A percentile compares a stretch with the other conserved stretches of the same genome.
These are phyloP conservation scores for Pedicia rivosa DNA, from an alignment of 2,888 invertebrate genomes.

Conservation along the genomic window DNA sequence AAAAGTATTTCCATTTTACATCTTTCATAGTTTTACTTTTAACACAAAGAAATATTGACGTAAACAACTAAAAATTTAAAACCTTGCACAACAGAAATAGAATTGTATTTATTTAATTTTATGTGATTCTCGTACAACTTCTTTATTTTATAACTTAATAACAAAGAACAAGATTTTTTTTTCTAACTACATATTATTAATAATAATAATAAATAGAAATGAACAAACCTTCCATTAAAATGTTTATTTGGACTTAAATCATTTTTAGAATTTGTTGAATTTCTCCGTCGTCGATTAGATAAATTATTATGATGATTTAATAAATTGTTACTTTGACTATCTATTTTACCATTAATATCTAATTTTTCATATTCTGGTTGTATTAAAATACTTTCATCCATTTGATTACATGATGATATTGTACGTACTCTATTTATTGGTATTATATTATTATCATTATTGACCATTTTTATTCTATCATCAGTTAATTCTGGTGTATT, in stretches of 20 bases:
- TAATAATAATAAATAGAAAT: background rate
- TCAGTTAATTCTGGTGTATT: background rate
- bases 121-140: too few relatives aligned
- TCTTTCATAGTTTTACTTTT: too few relatives aligned
- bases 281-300: conserved; percentile 22
- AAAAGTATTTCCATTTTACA: too few relatives aligned
- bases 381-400: conserved; percentile 25
- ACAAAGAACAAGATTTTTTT: too few relatives aligned
- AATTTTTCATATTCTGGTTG: conserved; percentile 23
- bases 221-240: conserved; percentile 19
- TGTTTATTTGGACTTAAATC: conserved; percentile 19
- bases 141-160: too few relatives aligned
- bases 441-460: too few relatives aligned
- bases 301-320: conserved; percentile 9
- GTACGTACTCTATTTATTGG: too few relatives aligned
- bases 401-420: conserved; percentile 11
- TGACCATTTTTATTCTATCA: background rate
- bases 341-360: conserved; percentile 22
- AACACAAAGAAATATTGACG: too few relatives aligned
- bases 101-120: too few relatives aligned
- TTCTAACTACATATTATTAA: too few relatives aligned
- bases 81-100: too few relatives aligned
- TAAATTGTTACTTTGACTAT: conserved; percentile 12
- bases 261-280: conserved; percentile 23
- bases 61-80: too few relatives aligned